Evolutionary conservation across 92 coral and sea anemone genomes (phyloP), one percentile per base, ranked within the genome.

Genomic region (Plumapathes pennacea): DNA sequence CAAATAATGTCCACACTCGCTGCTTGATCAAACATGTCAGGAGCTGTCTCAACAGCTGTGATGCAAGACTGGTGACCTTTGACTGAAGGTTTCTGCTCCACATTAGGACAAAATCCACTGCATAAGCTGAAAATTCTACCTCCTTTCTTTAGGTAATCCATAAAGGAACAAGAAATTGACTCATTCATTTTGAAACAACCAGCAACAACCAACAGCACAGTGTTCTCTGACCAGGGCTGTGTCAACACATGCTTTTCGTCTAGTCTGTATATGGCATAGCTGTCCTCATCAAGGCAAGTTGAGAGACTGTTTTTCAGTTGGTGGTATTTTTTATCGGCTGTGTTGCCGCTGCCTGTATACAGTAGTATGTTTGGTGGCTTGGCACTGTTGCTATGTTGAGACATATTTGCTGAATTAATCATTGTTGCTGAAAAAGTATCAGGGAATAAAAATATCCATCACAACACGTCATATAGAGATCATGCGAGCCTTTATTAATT

Each of bases 151-250:
- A 83, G 60, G 52, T 75, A 88, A 13, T 34, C 32, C 19, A 53
- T 23, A 73, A 91, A 67, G 1, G 27, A 46, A 37, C 80, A 34
- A 10, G 71, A 59, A 13, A 82, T 34, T 38, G 55, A 44, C 39
- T 51, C 19, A 7, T 62, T 51, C 11, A 88, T 7, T 18, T 43
- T 17, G 25, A 71, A 51, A 54, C 61, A 49, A 31, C 65, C 54
- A 25, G 80, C 76, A 31, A 91, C 43, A 15, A 91, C 67, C 50
- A 91, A 62, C 6, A 91, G 66, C 0, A 58, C 81, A 20, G 96
- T 71, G 39, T 91, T 88, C 46, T 91, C 90, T 15, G 78, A 71
- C 97, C 97, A 91, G 17, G 97, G 96, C 49, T 83, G 72, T n/a
- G 77, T 62, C 5, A 50, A 38, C 1, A 88, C 39, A 33, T 67